Percentiles rank a stretch among this genome's conserved stretches.
phyloP scores from a whole-genome alignment of 2,888 invertebrate genomes.

The Caenorhabditis afra region DNA sequence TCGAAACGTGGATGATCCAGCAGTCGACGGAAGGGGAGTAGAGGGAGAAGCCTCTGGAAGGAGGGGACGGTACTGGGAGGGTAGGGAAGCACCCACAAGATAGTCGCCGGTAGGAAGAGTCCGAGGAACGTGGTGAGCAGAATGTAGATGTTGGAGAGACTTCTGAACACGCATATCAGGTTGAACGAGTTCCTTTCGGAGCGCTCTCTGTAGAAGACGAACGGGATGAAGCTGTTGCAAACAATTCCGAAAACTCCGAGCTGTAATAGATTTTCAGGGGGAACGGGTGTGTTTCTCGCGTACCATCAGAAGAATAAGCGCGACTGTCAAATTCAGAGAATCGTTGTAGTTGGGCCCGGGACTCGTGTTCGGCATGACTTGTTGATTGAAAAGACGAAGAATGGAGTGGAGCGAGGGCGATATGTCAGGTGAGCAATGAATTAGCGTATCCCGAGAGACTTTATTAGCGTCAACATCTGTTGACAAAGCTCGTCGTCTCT shows the following conservation, averaged over 20 bases:
- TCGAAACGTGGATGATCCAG: slow-evolving; percentile 34
- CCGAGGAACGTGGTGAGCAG: slow-evolving; percentile 28
- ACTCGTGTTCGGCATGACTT: background rate
- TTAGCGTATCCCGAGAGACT: no score
- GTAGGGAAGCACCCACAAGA: slow-evolving; percentile 27
- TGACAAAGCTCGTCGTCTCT: no score
- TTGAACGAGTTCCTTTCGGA: slow-evolving; percentile 48
- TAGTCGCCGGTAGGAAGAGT: slow-evolving; percentile 38
- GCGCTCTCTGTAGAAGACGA: slow-evolving; percentile 29
- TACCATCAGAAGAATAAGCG: slow-evolving; percentile 23
- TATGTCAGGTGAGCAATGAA: background rate
- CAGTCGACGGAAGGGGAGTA: slow-evolving; percentile 16
- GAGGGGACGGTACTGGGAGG: background rate
- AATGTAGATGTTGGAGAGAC: slow-evolving; percentile 37
- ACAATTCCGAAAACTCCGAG: slow-evolving; percentile 36
- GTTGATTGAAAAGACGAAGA: background rate
- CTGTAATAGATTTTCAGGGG: slow-evolving; percentile 9
- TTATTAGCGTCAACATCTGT: no score
- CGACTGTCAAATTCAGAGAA: slow-evolving; percentile 12
- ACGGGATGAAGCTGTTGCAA: slow-evolving; percentile 31
- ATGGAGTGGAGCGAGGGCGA: background rate
- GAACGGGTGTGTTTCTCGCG: background rate
- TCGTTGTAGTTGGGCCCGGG: slow-evolving; percentile 1
- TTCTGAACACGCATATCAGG: slow-evolving; percentile 44
- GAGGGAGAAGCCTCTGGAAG: slow-evolving; percentile 38